These are phyloP conservation scores for Syrista parreyssii DNA, from an alignment of 2,888 invertebrate genomes.

Conservation along the genomic window DNA sequence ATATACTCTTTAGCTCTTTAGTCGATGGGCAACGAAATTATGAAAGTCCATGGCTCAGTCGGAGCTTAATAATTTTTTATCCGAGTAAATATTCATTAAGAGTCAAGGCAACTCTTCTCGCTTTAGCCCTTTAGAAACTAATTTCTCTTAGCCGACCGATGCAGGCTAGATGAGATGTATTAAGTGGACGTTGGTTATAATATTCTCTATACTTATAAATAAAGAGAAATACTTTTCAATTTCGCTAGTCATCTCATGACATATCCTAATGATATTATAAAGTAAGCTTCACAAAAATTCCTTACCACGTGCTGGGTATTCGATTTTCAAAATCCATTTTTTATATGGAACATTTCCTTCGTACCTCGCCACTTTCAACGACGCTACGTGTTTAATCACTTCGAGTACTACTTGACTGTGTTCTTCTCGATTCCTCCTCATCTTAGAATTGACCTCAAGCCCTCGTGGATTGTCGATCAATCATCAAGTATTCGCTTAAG, in stretches of 20 bases:
- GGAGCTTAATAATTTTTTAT: constrained; percentile 7
- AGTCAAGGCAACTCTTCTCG: constrained; percentile 27
- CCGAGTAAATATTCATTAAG: constrained; percentile 34
- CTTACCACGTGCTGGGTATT: not conserved
- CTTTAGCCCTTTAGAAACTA: constrained; percentile 25
- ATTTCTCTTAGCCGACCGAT: constrained; percentile 18
- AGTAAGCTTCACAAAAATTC: not conserved
- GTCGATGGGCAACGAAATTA: not conserved
- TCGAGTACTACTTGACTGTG: not conserved
- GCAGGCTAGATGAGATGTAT: not conserved
- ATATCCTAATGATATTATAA: not conserved
- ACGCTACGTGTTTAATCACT: constrained; percentile 25
- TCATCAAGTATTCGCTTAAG: constrained; percentile 13
- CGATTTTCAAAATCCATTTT: not conserved
- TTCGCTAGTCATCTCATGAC: not conserved
- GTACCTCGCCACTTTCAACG: not conserved
- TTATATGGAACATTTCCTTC: not conserved
- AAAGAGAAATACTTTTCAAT: not conserved
- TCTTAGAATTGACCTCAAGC: constrained; percentile 34
- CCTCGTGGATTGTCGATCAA: constrained; percentile 11
- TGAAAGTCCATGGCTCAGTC: not conserved
- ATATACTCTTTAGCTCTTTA: not conserved
- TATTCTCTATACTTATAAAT: not conserved
- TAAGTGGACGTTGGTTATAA: not conserved
- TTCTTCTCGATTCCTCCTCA: constrained; percentile 23